Evolutionary conservation across 2,113 vertebrate genomes (phyloP), one percentile per base, ranked within the genome.

Genomic region (Cottus gobio): DNA sequence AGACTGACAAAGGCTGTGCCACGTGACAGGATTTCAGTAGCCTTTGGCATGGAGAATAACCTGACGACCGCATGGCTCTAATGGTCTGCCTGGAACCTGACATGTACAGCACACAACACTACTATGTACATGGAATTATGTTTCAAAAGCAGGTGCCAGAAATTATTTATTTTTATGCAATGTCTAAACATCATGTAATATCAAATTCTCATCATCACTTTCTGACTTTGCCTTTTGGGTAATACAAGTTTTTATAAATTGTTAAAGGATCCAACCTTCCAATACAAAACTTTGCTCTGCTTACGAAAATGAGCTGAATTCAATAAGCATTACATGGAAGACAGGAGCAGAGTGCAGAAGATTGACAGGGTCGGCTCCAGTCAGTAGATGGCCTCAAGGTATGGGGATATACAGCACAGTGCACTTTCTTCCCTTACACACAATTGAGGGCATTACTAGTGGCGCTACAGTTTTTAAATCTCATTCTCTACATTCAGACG

Each of bases 251-350:
- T 79, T 82, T 52, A 74, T 84, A 36, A 87, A 90, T 75, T 82
- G 46, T 86, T 87, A 81, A 84, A 83, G 62, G 11, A 6, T 62
- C 69, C 28, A 71, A 83, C 80, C 72, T 85, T 88, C 64, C 57
- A 73, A 64, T 15, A 70, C 64, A 85, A 86, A 87, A 75, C 72
- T 62, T 50, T 79, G 66, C 65, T 78, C 78, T 71, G 75, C 77
- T 81, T 66, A 48, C 30, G 20, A 89, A 87, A 83, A 82, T 70
- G 18, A 86, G 85, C 72, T 76, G 67, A 88, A 85, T 87, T 89
- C 80, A 90, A 88, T 82, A 82, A 68, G 79, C 77, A 80, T 84
- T 88, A 76, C 85, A 50, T 15, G 46, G 48, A 86, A 72, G 81
- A 67, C 63, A 52, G 48, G 57, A 80, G 26, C n/a, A 13, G 54